These are phyloP conservation scores for Diglossa brunneiventris DNA, from an alignment of 2,113 vertebrate species.

Conservation along the genomic window DNA sequence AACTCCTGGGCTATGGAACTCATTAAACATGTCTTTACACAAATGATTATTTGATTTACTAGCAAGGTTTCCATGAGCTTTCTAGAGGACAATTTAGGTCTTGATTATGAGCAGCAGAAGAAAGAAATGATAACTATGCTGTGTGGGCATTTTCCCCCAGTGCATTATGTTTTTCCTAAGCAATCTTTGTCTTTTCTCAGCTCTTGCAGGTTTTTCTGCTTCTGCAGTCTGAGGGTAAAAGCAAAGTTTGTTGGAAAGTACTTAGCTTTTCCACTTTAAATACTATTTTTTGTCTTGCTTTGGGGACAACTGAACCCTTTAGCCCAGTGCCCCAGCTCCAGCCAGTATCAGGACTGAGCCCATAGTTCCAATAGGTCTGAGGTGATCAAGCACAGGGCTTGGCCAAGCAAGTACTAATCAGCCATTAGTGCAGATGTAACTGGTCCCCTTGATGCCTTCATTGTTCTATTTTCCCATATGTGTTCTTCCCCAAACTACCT, in stretches of 20 bases:
- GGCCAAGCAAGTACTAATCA: not conserved
- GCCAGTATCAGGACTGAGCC: not conserved
- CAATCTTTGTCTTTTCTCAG: not conserved
- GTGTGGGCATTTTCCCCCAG: not conserved
- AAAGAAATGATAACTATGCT: not conserved
- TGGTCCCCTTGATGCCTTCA: not conserved
- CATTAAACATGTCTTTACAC: not conserved
- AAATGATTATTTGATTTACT: not conserved
- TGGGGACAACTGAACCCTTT: not conserved
- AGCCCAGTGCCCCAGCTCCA: not conserved
- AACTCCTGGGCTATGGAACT: not conserved
- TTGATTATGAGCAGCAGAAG: not conserved
- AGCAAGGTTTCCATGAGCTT: not conserved
- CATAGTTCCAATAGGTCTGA: not conserved
- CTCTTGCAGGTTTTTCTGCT: not conserved
- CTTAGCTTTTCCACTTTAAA: not conserved
- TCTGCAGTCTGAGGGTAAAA: not conserved
- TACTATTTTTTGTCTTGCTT: not conserved
- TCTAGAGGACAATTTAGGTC: not conserved
- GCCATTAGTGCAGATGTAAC: not conserved
- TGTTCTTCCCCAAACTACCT: not conserved
- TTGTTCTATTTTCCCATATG: not conserved
- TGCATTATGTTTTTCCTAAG: not conserved
- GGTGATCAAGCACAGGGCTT: not conserved
- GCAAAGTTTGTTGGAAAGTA: not conserved